Conservation (phyloP, 23 tunicate genomes). For the Phallusia fumigata region DNA sequence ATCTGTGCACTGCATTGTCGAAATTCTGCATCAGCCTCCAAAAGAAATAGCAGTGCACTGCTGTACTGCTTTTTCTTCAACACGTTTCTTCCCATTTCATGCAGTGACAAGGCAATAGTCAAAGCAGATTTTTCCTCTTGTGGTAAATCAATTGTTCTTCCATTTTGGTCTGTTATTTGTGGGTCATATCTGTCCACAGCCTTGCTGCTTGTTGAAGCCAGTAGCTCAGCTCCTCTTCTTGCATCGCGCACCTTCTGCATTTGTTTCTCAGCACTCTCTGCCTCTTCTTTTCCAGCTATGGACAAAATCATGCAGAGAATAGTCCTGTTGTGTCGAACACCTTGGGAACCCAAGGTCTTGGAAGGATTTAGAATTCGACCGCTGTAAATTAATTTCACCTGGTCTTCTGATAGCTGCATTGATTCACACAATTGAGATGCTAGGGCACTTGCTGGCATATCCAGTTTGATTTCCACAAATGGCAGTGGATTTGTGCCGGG, state of each 20-base stretch:
- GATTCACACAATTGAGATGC: conserved; percentile 18
- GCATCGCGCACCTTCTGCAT: conserved; percentile 56
- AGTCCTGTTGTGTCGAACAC: conserved; percentile 57
- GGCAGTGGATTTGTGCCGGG: neutral
- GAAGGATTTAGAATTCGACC: conserved; percentile 52
- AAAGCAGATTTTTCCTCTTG: conserved; percentile 61
- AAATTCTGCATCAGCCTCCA: conserved; percentile 82
- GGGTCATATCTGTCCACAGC: conserved; percentile 26
- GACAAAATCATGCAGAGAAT: conserved; percentile 63
- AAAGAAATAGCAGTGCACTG: conserved; percentile 61
- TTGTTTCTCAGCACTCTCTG: conserved; percentile 42
- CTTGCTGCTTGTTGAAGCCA: conserved; percentile 36
- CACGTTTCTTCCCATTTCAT: conserved; percentile 69
- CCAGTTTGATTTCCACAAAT: conserved; percentile 54
- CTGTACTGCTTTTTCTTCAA: conserved; percentile 56
- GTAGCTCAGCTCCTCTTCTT: conserved; percentile 73
- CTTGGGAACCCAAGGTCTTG: conserved; percentile 32
- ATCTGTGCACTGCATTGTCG: conserved; percentile 62
- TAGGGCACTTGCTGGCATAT: conserved; percentile 31
- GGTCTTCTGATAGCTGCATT: conserved; percentile 1
- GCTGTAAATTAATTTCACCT: conserved; percentile 43
- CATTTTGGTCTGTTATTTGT: conserved; percentile 74
- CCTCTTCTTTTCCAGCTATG: conserved; percentile 15
- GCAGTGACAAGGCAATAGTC: conserved; percentile 62
- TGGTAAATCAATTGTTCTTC: conserved; percentile 71